These are phyloP conservation scores for Cynoglossus semilaevis DNA, from an alignment of 2,113 vertebrate species.

Conservation along the genomic window DNA sequence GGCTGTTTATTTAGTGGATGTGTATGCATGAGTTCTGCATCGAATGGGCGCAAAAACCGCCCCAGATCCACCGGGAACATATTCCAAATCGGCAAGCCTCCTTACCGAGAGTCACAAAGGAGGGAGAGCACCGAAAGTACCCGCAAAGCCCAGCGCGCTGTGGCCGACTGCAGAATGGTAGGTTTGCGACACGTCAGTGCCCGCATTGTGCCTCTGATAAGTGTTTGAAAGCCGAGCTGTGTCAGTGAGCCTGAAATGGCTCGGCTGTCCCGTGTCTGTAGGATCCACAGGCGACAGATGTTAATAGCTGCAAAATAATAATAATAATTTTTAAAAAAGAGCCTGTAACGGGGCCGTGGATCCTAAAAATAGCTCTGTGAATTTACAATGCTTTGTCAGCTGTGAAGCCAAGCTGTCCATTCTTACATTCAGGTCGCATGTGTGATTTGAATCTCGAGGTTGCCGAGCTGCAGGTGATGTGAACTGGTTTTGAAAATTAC, in stretches of 20 bases:
- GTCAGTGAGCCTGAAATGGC: slow-evolving; percentile 41
- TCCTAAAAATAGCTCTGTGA: slow-evolving; percentile 71
- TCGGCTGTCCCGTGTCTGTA: slow-evolving; percentile 34
- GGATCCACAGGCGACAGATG: slow-evolving; percentile 30
- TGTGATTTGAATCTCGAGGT: slow-evolving; percentile 43
- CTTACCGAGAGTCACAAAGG: slow-evolving; percentile 82
- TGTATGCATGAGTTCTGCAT: slow-evolving; percentile 97
- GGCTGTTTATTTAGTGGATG: slow-evolving; percentile 82
- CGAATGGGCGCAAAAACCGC: slow-evolving; percentile 97
- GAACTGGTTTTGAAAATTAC: slow-evolving; percentile 14
- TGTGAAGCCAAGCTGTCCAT: slow-evolving; percentile 49
- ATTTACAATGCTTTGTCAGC: slow-evolving; percentile 80
- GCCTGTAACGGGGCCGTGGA: slow-evolving; percentile 50
- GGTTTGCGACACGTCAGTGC: slow-evolving; percentile 70
- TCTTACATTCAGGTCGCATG: slow-evolving; percentile 23
- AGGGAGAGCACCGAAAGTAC: slow-evolving; percentile 86
- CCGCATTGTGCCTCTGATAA: slow-evolving; percentile 52
- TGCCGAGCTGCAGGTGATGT: slow-evolving; percentile 17
- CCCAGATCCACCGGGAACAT: slow-evolving; percentile 87
- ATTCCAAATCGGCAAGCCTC: slow-evolving; percentile 88
- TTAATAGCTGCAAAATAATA: slow-evolving; percentile 40
- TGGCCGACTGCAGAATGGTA: slow-evolving; percentile 98
- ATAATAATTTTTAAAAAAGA: no score
- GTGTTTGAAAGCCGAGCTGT: slow-evolving; percentile 26
- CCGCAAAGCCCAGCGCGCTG: slow-evolving; percentile 82